phyloP scores from a whole-genome alignment of 2,797 vertebrate species.

The Apodemus agrarius region DNA sequence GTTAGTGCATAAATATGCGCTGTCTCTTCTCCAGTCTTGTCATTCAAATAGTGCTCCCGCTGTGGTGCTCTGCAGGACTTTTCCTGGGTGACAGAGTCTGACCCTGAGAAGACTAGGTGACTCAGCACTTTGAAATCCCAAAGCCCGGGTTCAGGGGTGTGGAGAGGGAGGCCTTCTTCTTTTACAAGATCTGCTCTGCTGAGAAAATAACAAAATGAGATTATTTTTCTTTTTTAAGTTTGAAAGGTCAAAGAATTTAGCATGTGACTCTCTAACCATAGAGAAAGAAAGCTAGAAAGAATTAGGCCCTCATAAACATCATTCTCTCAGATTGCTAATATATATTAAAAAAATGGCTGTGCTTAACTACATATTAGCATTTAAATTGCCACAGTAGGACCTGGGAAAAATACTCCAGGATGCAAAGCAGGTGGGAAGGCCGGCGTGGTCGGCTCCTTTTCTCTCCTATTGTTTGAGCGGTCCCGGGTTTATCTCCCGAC shows the following conservation, averaged over 20 bases:
- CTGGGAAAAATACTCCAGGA: neutral
- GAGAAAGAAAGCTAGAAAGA: slow-evolving; percentile 14
- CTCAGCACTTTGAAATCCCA: slow-evolving; percentile 34
- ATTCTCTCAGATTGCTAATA: neutral
- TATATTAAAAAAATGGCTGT: neutral
- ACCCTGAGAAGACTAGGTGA: slow-evolving; percentile 22
- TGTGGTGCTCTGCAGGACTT: slow-evolving; percentile 6
- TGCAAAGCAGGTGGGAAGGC: neutral
- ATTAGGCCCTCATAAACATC: slow-evolving; percentile 31
- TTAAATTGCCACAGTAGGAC: slow-evolving; percentile 56
- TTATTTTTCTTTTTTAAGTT: neutral
- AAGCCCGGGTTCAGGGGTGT: neutral
- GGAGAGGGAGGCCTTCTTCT: too few relatives aligned
- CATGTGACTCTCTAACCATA: neutral
- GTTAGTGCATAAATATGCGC: neutral
- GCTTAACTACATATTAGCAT: slow-evolving; percentile 66
- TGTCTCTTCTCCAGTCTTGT: neutral
- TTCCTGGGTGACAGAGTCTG: slow-evolving; percentile 36
- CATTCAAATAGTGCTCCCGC: neutral
- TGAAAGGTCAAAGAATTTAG: slow-evolving; percentile 58
- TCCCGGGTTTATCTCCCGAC: neutral
- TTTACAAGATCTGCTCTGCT: neutral
- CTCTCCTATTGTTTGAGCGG: slow-evolving; percentile 22
- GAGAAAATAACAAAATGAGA: neutral
- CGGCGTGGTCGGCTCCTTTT: neutral